Evolutionary conservation across 2,797 vertebrate species (phyloP).

Genomic region (Enteromius afrohamiltoni): DNA sequence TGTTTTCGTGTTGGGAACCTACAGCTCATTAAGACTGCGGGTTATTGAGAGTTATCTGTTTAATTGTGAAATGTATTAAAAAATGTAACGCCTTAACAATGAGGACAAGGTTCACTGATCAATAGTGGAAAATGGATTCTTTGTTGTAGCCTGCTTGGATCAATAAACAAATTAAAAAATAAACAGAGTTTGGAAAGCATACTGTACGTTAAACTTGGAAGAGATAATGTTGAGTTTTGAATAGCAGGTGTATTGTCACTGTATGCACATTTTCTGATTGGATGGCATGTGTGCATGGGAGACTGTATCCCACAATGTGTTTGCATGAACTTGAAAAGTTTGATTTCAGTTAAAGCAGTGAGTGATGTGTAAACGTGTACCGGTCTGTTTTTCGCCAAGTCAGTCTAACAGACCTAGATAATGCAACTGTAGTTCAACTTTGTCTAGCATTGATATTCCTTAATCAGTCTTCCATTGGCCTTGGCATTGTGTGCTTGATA

Average conservation of each 20-base stretch:
- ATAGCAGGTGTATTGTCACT: neutral
- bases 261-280: constrained; percentile 5
- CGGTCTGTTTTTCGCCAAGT: neutral
- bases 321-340: too few species aligned
- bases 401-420: neutral
- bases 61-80: constrained; percentile 61
- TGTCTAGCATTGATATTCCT: neutral
- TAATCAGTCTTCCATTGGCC: neutral
- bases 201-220: constrained; percentile 33
- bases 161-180: constrained; percentile 53
- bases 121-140: constrained; percentile 53
- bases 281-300: neutral
- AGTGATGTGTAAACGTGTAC: neutral
- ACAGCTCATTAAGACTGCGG: constrained; percentile 58
- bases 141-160: constrained; percentile 46
- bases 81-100: constrained; percentile 44
- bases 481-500: neutral
- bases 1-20: constrained; percentile 51
- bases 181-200: constrained; percentile 42
- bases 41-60: constrained; percentile 60
- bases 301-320: neutral
- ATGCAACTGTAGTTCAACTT: neutral
- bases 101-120: constrained; percentile 54
- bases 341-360: neutral
- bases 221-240: constrained; percentile 39